These are phyloP conservation scores for Meliscaeva auricollis DNA, from an alignment of 2,888 invertebrate genomes.

Conservation along the genomic window DNA sequence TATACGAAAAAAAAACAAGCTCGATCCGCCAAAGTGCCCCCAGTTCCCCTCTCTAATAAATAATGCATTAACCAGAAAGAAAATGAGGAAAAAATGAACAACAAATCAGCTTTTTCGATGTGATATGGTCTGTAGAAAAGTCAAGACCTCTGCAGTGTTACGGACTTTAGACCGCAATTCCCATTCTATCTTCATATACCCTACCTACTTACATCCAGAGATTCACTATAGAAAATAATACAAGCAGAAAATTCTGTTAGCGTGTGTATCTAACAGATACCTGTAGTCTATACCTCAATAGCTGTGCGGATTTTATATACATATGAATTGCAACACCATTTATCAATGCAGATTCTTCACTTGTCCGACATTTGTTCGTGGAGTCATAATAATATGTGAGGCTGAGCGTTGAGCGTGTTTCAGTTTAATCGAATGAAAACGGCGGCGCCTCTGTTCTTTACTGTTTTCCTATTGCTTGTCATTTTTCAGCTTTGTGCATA, in stretches of 20 bases:
- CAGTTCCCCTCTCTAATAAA: slow-evolving; percentile 63
- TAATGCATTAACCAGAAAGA: slow-evolving; percentile 64
- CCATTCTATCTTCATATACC: neutral
- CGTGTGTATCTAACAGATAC: slow-evolving; percentile 59
- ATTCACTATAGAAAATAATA: slow-evolving; percentile 23
- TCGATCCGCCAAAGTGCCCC: slow-evolving; percentile 4
- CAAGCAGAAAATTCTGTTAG: slow-evolving; percentile 56
- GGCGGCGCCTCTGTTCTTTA: slow-evolving; percentile 78
- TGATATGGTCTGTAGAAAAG: slow-evolving; percentile 13
- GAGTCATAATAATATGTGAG: slow-evolving; percentile 29
- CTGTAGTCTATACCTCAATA: too few relatives aligned
- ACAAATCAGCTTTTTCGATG: slow-evolving; percentile 45
- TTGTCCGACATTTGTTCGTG: slow-evolving; percentile 71
- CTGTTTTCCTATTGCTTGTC: slow-evolving; percentile 78
- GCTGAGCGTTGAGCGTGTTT: slow-evolving; percentile 31
- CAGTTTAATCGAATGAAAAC: slow-evolving; percentile 62
- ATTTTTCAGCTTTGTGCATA: slow-evolving; percentile 70
- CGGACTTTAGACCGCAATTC: slow-evolving; percentile 25
- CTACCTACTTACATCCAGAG: neutral
- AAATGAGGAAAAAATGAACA: neutral
- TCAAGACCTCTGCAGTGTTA: slow-evolving; percentile 30
- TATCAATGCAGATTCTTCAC: slow-evolving; percentile 76
- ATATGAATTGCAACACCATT: slow-evolving; percentile 74
- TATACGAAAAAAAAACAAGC: slow-evolving; percentile 48
- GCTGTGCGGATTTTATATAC: slow-evolving; percentile 52